Evolutionary conservation across 2,888 invertebrate genomes (phyloP), one percentile per base, ranked within the genome.

Genomic region (Meteorus colon): DNA sequence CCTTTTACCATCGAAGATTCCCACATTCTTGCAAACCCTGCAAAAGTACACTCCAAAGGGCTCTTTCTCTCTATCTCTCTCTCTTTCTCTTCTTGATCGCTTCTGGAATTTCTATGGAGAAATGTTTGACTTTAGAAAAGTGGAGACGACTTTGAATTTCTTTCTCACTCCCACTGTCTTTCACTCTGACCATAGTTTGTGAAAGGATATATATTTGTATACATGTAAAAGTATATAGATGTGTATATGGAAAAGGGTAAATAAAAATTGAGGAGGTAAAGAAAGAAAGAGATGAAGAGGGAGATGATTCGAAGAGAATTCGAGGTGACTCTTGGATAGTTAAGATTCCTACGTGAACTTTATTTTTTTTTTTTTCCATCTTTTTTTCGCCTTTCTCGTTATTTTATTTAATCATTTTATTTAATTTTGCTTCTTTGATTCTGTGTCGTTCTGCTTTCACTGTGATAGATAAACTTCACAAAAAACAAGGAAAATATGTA

Each of bases 1-100:
- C 81, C 82, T 83, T 83, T 82, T 82, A 82, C 83, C 82, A 80
- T 81, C 79, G 80, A 78, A 68, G 81, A 79, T 75, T 79, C 79
- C 71, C 34, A 48, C 59, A 75, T 75, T 75, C 75, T n/a, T 66
- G 75, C 77, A 76, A 79, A 73, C 80, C 71, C 77, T 74, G 70
- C 51, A 63, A 71, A 77, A 73, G 75, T 48, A 41, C 5, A 77
- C 74, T 77, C 77, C 77, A 77, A 81, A 77, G 77, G 80, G 77
- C 72, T 72, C 63, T 34, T 27, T 24, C 24, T 24, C 24, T 24
- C 24, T 24, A 0, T 24, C 24, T 1, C 24, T 24, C 24, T n/a
- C n/a, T n/a, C n/a, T n/a, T n/a, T n/a, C n/a, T n/a, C n/a, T n/a
- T n/a, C n/a, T n/a, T 48, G 45, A 71, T 75, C 75, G 66, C 71